phyloP scores from a whole-genome alignment of 2,888 invertebrate species.

The Callinectes sapidus region DNA sequence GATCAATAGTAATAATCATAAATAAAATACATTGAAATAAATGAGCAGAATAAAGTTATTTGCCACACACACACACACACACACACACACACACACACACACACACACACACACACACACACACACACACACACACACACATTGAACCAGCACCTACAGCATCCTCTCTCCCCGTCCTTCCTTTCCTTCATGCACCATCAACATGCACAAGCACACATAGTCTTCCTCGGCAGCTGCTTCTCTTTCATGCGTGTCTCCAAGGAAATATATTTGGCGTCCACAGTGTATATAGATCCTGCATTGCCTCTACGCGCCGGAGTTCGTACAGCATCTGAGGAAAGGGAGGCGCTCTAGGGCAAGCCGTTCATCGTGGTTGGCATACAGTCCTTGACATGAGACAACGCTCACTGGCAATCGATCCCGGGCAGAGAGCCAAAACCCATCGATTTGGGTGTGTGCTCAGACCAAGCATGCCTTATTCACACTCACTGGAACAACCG shows the following conservation, averaged over 20 bases:
- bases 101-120: slow-evolving; percentile 32
- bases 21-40: background rate
- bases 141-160: background rate
- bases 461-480: background rate
- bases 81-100: slow-evolving; percentile 42
- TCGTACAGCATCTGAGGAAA: background rate
- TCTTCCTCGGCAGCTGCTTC: slow-evolving; percentile 6
- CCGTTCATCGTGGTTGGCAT: slow-evolving; percentile 32
- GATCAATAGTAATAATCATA: background rate
- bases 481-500: slow-evolving; percentile 28
- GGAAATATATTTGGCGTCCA: background rate
- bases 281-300: background rate
- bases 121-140: slow-evolving; percentile 29
- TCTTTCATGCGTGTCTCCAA: slow-evolving; percentile 3
- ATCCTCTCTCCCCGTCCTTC: background rate
- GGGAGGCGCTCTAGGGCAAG: background rate
- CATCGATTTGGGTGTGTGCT: slow-evolving; percentile 2
- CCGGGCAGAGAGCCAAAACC: slow-evolving; percentile 39
- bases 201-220: slow-evolving; percentile 2
- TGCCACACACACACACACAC: slow-evolving; percentile 24
- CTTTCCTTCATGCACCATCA: background rate
- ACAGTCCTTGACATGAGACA: slow-evolving; percentile 24
- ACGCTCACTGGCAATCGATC: slow-evolving; percentile 32
- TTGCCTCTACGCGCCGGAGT: background rate
- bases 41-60: background rate